A percentile compares a stretch with the other conserved stretches of the same genome.
phyloP scores from a whole-genome alignment of 2,888 invertebrate species.

The Ctena decussata region DNA sequence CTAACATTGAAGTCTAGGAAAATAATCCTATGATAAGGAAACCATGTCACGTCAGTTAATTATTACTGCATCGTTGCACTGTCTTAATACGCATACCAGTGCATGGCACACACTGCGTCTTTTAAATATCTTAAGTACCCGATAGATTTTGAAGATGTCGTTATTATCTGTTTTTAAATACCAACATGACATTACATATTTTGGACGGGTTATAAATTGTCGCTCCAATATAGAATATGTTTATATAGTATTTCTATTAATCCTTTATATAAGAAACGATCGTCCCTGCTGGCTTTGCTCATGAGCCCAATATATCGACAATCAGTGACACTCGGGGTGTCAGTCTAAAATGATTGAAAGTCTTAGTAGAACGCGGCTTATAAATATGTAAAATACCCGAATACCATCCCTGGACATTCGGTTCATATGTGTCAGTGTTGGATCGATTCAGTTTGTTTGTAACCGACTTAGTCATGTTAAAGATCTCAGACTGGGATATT shows the following conservation, averaged over 20 bases:
- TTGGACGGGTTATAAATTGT: neutral
- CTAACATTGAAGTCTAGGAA: neutral
- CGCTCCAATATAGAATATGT: neutral
- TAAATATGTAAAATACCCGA: slow-evolving; percentile 4
- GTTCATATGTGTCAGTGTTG: slow-evolving; percentile 3
- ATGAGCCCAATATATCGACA: neutral
- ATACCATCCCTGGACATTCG: slow-evolving; percentile 2
- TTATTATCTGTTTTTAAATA: neutral
- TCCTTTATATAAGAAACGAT: neutral
- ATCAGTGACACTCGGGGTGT: neutral
- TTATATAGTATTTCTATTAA: slow-evolving; percentile 3
- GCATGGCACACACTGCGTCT: neutral
- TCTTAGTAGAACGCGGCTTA: neutral
- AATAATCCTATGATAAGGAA: neutral
- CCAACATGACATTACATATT: slow-evolving; percentile 3
- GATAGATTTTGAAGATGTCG: neutral
- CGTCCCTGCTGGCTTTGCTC: neutral
- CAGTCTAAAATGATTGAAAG: slow-evolving; percentile 2
- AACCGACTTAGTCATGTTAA: neutral
- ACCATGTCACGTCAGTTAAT: neutral
- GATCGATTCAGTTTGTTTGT: neutral
- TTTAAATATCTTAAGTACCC: neutral
- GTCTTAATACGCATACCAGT: neutral
- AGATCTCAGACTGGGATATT: neutral
- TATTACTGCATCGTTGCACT: neutral